Percentiles rank a stretch among this genome's conserved stretches.
phyloP scores from a whole-genome alignment of 2,888 invertebrate species.

The Aethes cnicana region DNA sequence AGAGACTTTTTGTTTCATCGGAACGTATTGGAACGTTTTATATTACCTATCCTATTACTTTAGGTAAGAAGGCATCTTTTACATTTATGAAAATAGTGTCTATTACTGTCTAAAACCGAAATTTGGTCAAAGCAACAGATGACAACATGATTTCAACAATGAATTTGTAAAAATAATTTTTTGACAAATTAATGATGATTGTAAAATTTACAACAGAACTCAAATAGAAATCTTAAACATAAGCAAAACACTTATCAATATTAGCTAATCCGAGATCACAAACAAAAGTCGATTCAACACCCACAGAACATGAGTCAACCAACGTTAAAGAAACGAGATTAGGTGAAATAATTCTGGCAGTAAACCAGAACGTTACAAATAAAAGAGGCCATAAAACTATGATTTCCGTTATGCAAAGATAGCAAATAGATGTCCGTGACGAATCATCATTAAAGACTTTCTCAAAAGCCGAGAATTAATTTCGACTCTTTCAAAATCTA shows the following conservation, averaged over 20 bases:
- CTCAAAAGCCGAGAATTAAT: not conserved
- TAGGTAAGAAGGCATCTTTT: no score
- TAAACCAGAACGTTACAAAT: constrained; percentile 27
- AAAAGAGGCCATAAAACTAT: constrained; percentile 14
- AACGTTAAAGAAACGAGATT: constrained; percentile 9
- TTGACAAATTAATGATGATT: no score
- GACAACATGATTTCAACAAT: no score
- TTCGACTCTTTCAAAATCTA: no score
- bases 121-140: no score
- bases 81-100: no score
- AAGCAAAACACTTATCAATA: constrained; percentile 13
- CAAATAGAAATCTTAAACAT: not conserved
- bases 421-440: constrained; percentile 48
- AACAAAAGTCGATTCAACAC: constrained; percentile 6
- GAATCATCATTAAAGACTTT: constrained; percentile 49
- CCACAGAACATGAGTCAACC: constrained; percentile 10
- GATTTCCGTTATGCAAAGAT: constrained; percentile 31
- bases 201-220: no score
- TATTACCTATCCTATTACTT: no score
- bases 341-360: constrained; percentile 11
- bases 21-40: no score
- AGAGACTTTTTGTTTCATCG: not conserved
- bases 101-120: no score
- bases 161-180: no score
- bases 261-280: constrained; percentile 7